Conservation (phyloP, 2,888 invertebrate genomes). For the Chorisops tibialis region DNA sequence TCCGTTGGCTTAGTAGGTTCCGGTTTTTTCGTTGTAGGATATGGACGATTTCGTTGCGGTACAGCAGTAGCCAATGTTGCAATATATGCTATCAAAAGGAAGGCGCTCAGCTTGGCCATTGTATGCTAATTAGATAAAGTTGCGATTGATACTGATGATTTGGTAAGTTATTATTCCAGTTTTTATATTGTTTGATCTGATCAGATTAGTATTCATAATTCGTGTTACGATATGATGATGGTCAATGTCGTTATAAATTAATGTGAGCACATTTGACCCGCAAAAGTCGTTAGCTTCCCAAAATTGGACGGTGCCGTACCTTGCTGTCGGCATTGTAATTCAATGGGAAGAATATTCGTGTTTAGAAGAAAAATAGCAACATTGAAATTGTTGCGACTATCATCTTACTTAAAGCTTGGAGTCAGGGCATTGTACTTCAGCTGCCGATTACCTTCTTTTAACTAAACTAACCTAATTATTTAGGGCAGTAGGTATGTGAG, state of each 20-base stretch:
- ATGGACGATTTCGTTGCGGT: conserved; percentile 4
- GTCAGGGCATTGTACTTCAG: no score
- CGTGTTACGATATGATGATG: not conserved
- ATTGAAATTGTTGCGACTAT: no score
- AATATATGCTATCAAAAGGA: not conserved
- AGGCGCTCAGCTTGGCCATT: not conserved
- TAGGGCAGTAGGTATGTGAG: no score
- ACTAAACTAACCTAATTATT: no score
- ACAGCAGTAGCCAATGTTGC: not conserved
- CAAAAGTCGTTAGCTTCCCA: no score
- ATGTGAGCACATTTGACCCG: no score
- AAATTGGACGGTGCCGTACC: no score
- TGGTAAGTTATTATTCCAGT: not conserved
- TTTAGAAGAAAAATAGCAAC: no score
- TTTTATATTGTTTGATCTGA: conserved; percentile 2
- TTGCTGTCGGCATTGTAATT: no score
- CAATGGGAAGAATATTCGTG: no score
- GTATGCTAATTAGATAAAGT: not conserved
- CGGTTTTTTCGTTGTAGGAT: conserved; percentile 3
- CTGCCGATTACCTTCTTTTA: no score
- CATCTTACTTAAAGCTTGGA: no score
- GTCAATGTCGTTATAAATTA: conserved; percentile 7
- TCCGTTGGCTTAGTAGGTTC: not conserved
- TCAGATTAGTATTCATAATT: conserved; percentile 5
- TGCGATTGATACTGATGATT: conserved; percentile 10